These are phyloP conservation scores for Chelonus formosanus DNA, from an alignment of 2,888 invertebrate genomes.

Conservation along the genomic window DNA sequence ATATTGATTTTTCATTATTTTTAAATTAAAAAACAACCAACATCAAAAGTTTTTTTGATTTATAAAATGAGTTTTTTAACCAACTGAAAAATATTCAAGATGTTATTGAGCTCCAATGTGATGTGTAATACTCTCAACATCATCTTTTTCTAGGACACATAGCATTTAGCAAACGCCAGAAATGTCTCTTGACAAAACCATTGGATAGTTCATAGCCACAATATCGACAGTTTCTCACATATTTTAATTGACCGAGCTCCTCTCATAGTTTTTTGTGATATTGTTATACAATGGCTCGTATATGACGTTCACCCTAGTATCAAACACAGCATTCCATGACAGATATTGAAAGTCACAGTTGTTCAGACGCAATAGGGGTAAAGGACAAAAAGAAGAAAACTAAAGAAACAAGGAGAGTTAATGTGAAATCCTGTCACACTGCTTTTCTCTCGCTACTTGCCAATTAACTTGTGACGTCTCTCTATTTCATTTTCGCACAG, in stretches of 20 bases:
- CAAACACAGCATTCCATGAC: constrained; percentile 19
- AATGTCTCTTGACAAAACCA: too few species aligned
- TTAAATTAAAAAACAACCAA: too few species aligned
- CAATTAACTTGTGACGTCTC: constrained; percentile 41
- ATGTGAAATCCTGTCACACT: constrained; percentile 33
- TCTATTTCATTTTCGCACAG: constrained; percentile 14
- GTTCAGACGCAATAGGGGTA: not conserved
- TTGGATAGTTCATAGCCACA: too few species aligned
- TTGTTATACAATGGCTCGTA: constrained; percentile 1
- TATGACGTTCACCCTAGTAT: constrained; percentile 5
- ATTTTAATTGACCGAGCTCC: constrained; percentile 15
- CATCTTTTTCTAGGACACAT: too few species aligned
- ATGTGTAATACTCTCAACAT: too few species aligned
- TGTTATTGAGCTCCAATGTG: too few species aligned
- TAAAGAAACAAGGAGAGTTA: constrained; percentile 7
- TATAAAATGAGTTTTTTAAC: too few species aligned
- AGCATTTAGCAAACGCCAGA: too few species aligned
- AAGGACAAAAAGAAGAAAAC: constrained; percentile 19
- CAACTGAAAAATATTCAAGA: too few species aligned
- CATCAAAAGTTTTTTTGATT: too few species aligned
- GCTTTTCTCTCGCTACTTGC: constrained; percentile 31
- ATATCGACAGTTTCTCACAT: constrained; percentile 10
- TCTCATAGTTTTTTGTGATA: not conserved
- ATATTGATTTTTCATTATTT: too few species aligned
- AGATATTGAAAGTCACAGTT: constrained; percentile 19